Base-by-base conservation (phyloP, 2,113 vertebrate genomes). In the Centropristis striata region DNA sequence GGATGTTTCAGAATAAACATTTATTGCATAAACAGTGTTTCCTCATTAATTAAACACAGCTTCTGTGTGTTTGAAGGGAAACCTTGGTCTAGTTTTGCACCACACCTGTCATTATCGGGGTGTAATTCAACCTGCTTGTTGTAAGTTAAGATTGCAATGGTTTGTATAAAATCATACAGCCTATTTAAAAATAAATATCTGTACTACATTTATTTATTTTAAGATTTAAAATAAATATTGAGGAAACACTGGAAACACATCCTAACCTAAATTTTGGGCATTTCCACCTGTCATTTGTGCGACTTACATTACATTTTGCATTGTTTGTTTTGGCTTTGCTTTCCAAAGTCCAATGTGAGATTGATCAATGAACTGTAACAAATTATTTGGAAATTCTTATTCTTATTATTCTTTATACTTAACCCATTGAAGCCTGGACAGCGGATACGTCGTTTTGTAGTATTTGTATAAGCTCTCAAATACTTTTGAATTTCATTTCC, bases 161-260 rank as follows among this genome's bases (percentile, higher is more conserved):
- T 32, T 32, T 6, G 3, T 32, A 32, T 32, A 32, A 32, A 32
- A 32, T 32, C 32, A 32, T 32, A 32, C 32, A 6, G 32, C 32
- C 3, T 32, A 32, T 28, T 39, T 11, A 2, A 13, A 69, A 69
- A 15, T 47, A 0, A 41, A 28, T 13, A 47, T 11, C n/a, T 28
- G 0, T 3, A 8, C 3, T 23, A 1, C 4, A 27, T n/a, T 10
- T 7, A 27, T n/a, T 10, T 7, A 25, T 37, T 32, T 18, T 66
- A 5, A 27, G 2, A 50, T 39, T 11, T 13, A 13, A 69, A 69
- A 15, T 47, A 0, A 41, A 28, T 13, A 47, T 11, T 1, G 60
- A 79, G 75, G 71, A 90, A 90, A 79, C 51, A 21, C 73, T 81
- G 51, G 13, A 78, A 51, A 28, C 15, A 0, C 51, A 68, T 63